Evolutionary conservation across 2,113 vertebrate genomes (phyloP).

Genomic region (Mustela nigripes): DNA sequence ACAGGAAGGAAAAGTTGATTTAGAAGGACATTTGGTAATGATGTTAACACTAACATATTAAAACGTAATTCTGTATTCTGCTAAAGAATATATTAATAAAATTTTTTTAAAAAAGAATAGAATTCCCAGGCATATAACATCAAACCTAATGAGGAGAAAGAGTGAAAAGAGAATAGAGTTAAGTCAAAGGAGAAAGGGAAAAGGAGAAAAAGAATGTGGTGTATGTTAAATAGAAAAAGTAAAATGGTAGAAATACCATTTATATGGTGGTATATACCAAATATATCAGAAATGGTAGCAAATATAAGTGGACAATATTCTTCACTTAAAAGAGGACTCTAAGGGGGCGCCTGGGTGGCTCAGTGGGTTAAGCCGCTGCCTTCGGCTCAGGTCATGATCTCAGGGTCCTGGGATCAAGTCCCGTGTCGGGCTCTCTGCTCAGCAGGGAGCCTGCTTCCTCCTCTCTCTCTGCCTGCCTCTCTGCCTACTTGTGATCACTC

Average conservation of each 20-base stretch:
- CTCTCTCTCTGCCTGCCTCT: too few relatives aligned
- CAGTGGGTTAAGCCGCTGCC: too few relatives aligned
- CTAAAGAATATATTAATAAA: not conserved
- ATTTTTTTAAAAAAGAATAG: not conserved
- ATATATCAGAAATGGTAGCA: not conserved
- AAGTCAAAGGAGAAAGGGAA: not conserved
- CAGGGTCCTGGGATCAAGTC: too few relatives aligned
- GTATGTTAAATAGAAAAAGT: not conserved
- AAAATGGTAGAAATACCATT: not conserved
- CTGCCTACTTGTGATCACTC: too few relatives aligned
- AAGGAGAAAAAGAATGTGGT: not conserved
- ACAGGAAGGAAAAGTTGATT: not conserved
- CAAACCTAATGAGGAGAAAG: not conserved
- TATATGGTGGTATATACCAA: not conserved
- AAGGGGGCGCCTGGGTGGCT: too few relatives aligned
- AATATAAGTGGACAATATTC: slow-evolving; percentile 23
- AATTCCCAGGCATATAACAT: not conserved
- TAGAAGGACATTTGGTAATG: not conserved
- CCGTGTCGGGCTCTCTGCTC: too few relatives aligned
- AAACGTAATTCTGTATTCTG: not conserved
- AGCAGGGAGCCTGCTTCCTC: too few relatives aligned
- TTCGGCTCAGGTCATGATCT: too few relatives aligned
- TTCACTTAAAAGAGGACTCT: not conserved
- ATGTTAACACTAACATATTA: not conserved
- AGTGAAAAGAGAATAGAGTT: not conserved